Base-by-base conservation (phyloP, 2,888 invertebrate genomes). In the Hirtodrosophila alboralis region DNA sequence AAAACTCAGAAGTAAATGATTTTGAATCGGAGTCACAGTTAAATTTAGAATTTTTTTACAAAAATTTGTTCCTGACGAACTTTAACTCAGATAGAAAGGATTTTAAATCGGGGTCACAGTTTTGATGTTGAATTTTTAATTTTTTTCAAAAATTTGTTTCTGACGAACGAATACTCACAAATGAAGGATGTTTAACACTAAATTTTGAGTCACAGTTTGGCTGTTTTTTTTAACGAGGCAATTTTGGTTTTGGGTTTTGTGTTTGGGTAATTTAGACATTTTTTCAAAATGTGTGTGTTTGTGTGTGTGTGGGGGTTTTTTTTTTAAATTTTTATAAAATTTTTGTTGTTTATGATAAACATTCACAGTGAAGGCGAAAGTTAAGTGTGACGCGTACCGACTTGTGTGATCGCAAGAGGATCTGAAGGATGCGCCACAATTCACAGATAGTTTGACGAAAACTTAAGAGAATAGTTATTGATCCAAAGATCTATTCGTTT, bases 401-500 rank as follows among this genome's bases (percentile, higher is more conserved):
- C 26, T 51, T 43, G 12, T n/a, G n/a, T n/a, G 6, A 31, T 31
- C 44, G 4, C 49, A 28, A 37, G 9, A 31, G 52, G 14, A 40
- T 37, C 40, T 10, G 40, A 21, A 41, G 48, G 41, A 26, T 5
- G 21, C 41, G 16, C 38, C 28, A 23, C 64, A 70, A 54, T 58
- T 79, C 79, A 79, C 79, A 79, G 85, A 85, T 41, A 66, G 53
- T 79, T 79, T 79, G 79, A 79, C 79, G 85, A 79, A n/a, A 78
- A 68, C 63, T 75, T 61, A 79, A 10, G 23, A 23, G 33, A 58
- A 23, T 48, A 53, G 37, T 52, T n/a, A n/a, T n/a, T 45, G 65
- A 61, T 51, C 60, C 33, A n/a, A 12, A 18, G 43, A 54, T 60
- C 16, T 31, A n/a, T 30, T 54, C 72, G 54, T 66, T 43, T 31